phyloP scores from a whole-genome alignment of 1,140 invertebrate species.

The Chelonus insularis region DNA sequence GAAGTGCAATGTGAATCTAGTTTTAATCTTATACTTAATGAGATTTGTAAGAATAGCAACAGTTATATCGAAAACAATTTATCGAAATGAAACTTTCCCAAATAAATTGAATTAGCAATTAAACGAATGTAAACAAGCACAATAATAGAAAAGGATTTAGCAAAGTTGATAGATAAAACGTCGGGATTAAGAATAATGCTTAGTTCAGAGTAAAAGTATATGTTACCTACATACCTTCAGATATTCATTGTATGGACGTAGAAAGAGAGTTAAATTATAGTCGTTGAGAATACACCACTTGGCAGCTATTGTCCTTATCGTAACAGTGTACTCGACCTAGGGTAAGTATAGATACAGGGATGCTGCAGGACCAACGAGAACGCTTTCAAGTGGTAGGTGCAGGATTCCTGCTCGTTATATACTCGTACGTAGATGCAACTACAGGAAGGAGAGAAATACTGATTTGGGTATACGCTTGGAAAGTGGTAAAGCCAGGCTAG shows the following conservation, averaged over 20 bases:
- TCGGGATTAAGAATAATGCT: conserved; percentile 11
- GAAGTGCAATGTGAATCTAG: too few relatives aligned
- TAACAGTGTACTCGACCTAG: conserved; percentile 1
- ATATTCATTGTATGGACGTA: conserved; percentile 4
- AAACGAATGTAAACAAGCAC: too few relatives aligned
- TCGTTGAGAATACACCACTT: conserved; percentile 32
- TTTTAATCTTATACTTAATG: too few relatives aligned
- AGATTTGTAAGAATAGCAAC: too few relatives aligned
- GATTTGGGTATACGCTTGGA: conserved; percentile 16
- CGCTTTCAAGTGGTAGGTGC: conserved; percentile 17
- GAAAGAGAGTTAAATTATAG: conserved; percentile 22
- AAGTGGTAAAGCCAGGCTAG: conserved; percentile 19
- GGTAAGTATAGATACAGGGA: not conserved
- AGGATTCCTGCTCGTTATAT: not conserved
- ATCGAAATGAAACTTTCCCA: too few relatives aligned
- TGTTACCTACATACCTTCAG: too few relatives aligned
- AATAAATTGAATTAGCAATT: too few relatives aligned
- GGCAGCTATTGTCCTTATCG: conserved; percentile 43
- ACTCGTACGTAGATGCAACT: too few relatives aligned
- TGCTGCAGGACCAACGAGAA: conserved; percentile 6
- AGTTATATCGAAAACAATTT: too few relatives aligned
- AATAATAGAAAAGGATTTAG: not conserved
- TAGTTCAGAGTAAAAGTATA: conserved; percentile 5
- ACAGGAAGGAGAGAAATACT: conserved; percentile 17
- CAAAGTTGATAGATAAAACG: not conserved